phyloP scores from a whole-genome alignment of 2,888 invertebrate genomes.

The Leucophenga montana region DNA sequence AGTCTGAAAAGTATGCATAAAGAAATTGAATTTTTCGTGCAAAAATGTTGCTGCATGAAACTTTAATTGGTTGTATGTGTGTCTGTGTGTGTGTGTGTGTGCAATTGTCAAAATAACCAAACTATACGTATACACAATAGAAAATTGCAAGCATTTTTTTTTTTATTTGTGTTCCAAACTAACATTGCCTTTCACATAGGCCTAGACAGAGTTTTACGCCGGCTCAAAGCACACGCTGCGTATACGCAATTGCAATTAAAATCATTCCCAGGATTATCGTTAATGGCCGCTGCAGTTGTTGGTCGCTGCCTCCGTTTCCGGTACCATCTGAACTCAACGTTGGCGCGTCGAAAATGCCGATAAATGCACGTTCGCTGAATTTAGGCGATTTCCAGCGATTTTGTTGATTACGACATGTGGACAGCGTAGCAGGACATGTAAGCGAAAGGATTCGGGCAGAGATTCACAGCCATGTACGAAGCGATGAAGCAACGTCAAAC shows the following conservation, averaged over 20 bases:
- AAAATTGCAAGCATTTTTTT: not conserved
- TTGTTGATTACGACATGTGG: conserved; percentile 54
- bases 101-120: conserved; percentile 47
- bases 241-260: conserved; percentile 54
- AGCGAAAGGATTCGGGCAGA: not conserved
- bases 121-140: not conserved
- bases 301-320: not conserved
- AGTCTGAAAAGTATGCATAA: not conserved
- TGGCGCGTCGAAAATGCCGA: conserved; percentile 44
- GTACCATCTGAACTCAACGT: not conserved
- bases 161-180: too few relatives aligned
- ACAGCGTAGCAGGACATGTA: conserved; percentile 8
- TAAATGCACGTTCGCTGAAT: conserved; percentile 50
- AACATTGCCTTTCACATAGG: not conserved
- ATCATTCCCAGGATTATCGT: conserved; percentile 64
- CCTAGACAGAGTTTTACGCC: not conserved
- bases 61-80: not conserved
- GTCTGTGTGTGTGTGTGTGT: conserved; percentile 42
- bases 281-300: conserved; percentile 48
- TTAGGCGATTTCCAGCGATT: conserved; percentile 56
- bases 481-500: conserved; percentile 5
- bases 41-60: not conserved
- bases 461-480: not conserved
- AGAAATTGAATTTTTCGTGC: conserved; percentile 20
- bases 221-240: not conserved